A percentile compares a stretch with the other conserved stretches of the same genome.
phyloP scores from a whole-genome alignment of 1,140 invertebrate genomes.

The Ostrea denselamellosa region DNA sequence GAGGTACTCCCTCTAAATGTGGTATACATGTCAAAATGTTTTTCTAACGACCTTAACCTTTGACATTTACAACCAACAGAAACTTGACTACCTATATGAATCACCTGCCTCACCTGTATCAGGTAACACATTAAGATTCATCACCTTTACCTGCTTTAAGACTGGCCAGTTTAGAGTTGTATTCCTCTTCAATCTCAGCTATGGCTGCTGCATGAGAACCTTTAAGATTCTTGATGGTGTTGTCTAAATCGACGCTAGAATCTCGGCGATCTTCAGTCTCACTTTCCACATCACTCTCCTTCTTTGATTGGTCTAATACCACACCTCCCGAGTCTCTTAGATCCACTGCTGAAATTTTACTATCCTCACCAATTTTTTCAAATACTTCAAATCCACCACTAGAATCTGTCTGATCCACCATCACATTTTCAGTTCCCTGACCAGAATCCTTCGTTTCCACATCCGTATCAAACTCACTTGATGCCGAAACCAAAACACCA shows the following conservation, averaged over 20 bases:
- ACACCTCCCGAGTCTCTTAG: background rate
- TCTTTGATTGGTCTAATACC: background rate
- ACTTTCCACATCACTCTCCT: background rate
- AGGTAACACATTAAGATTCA: too few species aligned
- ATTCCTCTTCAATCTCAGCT: conserved; percentile 52
- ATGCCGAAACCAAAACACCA: background rate
- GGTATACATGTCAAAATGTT: too few species aligned
- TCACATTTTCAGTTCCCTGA: background rate
- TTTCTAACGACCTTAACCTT: too few species aligned
- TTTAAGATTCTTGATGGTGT: conserved; percentile 49
- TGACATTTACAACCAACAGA: too few species aligned
- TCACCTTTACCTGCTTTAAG: conserved; percentile 46
- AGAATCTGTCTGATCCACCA: background rate
- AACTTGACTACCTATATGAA: too few species aligned
- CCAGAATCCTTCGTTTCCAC: conserved; percentile 41
- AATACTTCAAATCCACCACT: background rate
- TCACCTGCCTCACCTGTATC: too few species aligned
- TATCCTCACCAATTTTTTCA: background rate
- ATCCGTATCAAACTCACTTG: conserved; percentile 11
- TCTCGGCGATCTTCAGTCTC: background rate
- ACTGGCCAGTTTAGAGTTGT: conserved; percentile 48
- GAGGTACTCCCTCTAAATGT: too few species aligned
- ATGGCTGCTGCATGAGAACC: conserved; percentile 47
- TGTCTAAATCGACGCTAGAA: conserved; percentile 47
- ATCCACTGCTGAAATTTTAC: conserved; percentile 37